A percentile compares a stretch with the other conserved stretches of the same genome.
Evolutionary conservation across 2,888 invertebrate genomes (phyloP).

Genomic region (Copidosoma aretas): DNA sequence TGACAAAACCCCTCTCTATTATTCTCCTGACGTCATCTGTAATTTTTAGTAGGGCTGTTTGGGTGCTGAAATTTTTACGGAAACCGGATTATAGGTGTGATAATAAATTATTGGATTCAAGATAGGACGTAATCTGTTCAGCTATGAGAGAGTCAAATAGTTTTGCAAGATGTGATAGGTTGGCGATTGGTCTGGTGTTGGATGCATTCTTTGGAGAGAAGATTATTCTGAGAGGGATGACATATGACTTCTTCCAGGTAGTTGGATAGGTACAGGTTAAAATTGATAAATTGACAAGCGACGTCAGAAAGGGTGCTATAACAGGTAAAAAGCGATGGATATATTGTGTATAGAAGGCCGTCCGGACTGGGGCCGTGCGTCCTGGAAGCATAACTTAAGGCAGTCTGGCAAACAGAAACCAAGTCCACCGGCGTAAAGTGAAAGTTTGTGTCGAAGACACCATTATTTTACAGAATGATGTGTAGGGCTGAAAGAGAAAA

Average conservation of each 20-base stretch:
- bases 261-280: not conserved
- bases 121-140: not conserved
- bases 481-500: not conserved
- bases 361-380: not conserved
- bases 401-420: not conserved
- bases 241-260: not conserved
- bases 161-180: slow-evolving; percentile 2
- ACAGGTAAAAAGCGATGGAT: not conserved
- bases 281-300: not conserved
- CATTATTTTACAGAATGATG: no score
- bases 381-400: not conserved
- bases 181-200: not conserved
- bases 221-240: slow-evolving; percentile 4
- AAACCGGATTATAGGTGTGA: not conserved
- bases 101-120: not conserved
- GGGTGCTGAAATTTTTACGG: not conserved
- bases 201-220: not conserved
- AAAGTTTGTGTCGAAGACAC: not conserved
- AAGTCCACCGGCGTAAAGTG: no score
- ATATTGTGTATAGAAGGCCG: not conserved
- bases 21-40: not conserved
- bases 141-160: not conserved
- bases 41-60: not conserved
- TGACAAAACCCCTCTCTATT: not conserved
- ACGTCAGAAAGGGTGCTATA: not conserved